Percentiles rank a stretch among this genome's conserved stretches.
These are phyloP conservation scores for Acyrthosiphon pisum DNA, from an alignment of 1,140 invertebrate genomes.

Conservation along the genomic window DNA sequence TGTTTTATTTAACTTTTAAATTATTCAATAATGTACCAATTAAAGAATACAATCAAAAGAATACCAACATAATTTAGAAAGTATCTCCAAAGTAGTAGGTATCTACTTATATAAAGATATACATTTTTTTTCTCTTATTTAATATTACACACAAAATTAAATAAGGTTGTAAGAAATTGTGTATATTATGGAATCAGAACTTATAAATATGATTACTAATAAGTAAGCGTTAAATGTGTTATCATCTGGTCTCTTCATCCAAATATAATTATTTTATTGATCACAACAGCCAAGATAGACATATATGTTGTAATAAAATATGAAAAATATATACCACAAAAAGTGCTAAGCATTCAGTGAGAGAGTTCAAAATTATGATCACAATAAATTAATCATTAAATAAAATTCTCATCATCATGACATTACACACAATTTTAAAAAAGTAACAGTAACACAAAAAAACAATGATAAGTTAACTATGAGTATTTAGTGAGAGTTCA, in stretches of 20 bases:
- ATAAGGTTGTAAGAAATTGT: background rate
- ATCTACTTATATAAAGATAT: background rate
- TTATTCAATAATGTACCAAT: background rate
- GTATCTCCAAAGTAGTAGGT: too few relatives aligned
- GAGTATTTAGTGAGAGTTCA: slow-evolving; percentile 2
- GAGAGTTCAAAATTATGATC: background rate
- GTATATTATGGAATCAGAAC: background rate
- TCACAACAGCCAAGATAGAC: background rate
- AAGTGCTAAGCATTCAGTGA: background rate
- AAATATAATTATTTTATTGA: background rate
- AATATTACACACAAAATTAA: background rate
- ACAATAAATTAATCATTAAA: background rate
- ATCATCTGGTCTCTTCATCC: background rate
- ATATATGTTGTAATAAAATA: background rate
- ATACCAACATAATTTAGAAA: background rate
- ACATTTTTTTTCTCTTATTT: background rate
- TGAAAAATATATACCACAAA: background rate
- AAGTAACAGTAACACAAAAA: background rate
- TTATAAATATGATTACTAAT: background rate
- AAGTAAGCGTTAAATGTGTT: background rate
- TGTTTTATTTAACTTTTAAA: background rate
- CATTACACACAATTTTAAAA: background rate
- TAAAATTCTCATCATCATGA: background rate
- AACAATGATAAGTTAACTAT: background rate
- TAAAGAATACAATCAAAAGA: background rate